phyloP scores from a whole-genome alignment of 2,888 invertebrate species.

The Pseudococcus viburni region DNA sequence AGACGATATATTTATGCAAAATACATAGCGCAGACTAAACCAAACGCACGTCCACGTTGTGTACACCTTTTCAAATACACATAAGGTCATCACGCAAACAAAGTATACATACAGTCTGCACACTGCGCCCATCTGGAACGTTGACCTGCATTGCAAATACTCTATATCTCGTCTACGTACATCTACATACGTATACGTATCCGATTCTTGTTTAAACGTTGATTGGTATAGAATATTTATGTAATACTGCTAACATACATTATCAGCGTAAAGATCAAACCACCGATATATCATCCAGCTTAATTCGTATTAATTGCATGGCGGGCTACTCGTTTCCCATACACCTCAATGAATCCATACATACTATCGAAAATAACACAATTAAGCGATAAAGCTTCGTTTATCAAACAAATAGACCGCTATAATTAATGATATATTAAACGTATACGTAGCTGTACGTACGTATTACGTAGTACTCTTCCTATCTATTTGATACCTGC shows the following conservation, averaged over 20 bases:
- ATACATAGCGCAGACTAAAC: neutral
- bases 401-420: conserved; percentile 20
- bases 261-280: conserved; percentile 20
- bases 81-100: neutral
- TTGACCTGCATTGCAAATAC: too few relatives aligned
- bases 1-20: neutral
- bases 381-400: conserved; percentile 5
- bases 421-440: conserved; percentile 25
- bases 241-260: conserved; percentile 13
- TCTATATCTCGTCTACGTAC: neutral
- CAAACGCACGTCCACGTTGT: neutral
- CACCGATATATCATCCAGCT: neutral
- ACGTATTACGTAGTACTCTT: too few relatives aligned
- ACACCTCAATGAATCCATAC: neutral
- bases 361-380: conserved; percentile 8
- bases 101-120: neutral
- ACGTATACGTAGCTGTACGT: neutral
- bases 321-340: neutral
- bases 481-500: too few relatives aligned
- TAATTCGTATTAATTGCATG: conserved; percentile 4
- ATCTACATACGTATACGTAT: neutral
- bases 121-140: too few relatives aligned
- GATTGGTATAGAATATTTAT: conserved; percentile 29
- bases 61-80: neutral
- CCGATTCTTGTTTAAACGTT: conserved; percentile 18